Conservation (phyloP, 2,113 vertebrate species). For the Numida meleagris region DNA sequence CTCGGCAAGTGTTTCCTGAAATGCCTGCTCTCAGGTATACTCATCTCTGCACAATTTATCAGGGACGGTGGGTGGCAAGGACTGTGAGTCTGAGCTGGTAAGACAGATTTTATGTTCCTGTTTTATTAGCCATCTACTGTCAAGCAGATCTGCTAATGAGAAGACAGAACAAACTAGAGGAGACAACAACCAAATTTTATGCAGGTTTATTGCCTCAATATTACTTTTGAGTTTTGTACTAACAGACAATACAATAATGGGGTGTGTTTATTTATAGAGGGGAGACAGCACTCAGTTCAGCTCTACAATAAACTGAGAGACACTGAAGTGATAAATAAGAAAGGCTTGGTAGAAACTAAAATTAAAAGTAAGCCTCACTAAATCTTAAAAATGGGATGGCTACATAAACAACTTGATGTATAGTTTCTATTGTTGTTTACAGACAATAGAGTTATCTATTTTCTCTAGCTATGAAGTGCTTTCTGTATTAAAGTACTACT, state of each 20-base stretch:
- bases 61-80: background rate
- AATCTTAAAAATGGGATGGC: slow-evolving; percentile 43
- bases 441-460: slow-evolving; percentile 59
- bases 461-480: slow-evolving; percentile 39
- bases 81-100: background rate
- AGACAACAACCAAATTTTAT: background rate
- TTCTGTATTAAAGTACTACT: slow-evolving; percentile 38
- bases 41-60: background rate
- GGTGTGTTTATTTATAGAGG: background rate
- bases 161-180: background rate
- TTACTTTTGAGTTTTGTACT: background rate
- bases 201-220: background rate
- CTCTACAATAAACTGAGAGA: background rate
- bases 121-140: background rate
- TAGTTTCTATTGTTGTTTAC: slow-evolving; percentile 51
- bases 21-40: background rate
- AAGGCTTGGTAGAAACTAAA: slow-evolving; percentile 27
- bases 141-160: background rate
- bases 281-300: background rate
- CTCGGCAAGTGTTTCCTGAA: background rate
- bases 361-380: slow-evolving; percentile 53
- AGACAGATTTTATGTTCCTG: background rate
- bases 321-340: background rate
- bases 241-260: background rate
- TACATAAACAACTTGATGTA: slow-evolving; percentile 51